These are phyloP conservation scores for Caiman crocodilus DNA, from an alignment of 2,797 vertebrate species.

Conservation along the genomic window DNA sequence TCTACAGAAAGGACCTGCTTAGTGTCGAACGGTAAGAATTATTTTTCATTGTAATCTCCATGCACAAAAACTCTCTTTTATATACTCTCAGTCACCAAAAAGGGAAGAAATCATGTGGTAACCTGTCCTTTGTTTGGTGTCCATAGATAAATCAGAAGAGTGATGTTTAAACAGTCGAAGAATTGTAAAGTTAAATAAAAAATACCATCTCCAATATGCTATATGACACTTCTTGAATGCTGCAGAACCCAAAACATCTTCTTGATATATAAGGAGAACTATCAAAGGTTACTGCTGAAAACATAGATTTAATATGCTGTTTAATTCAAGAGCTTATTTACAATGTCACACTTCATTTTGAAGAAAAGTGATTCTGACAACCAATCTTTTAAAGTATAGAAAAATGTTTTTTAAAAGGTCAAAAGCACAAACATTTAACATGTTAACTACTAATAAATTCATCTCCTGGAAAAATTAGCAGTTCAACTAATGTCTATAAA, in stretches of 20 bases:
- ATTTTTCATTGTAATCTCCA: background rate
- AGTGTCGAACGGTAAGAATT: background rate
- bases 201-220: slow-evolving; percentile 44
- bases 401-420: slow-evolving; percentile 75
- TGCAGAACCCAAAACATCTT: slow-evolving; percentile 61
- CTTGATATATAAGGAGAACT: slow-evolving; percentile 60
- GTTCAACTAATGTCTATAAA: slow-evolving; percentile 71
- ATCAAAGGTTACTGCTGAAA: slow-evolving; percentile 67
- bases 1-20: background rate
- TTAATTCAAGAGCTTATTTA: slow-evolving; percentile 71
- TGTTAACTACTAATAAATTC: slow-evolving; percentile 69
- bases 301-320: slow-evolving; percentile 61
- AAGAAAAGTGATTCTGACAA: slow-evolving; percentile 67
- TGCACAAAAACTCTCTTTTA: background rate
- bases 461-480: slow-evolving; percentile 67
- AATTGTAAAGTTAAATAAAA: slow-evolving; percentile 59
- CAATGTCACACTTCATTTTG: slow-evolving; percentile 50
- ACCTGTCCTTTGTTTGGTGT: slow-evolving; percentile 8
- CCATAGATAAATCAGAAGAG: slow-evolving; percentile 25
- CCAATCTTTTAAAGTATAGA: slow-evolving; percentile 56
- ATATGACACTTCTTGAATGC: slow-evolving; percentile 49
- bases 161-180: slow-evolving; percentile 44
- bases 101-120: background rate
- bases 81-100: background rate
- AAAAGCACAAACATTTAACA: slow-evolving; percentile 71